Evolutionary conservation across 2,888 invertebrate species (phyloP), one percentile per base, ranked within the genome.

Genomic region (Zaprionus lineosus): DNA sequence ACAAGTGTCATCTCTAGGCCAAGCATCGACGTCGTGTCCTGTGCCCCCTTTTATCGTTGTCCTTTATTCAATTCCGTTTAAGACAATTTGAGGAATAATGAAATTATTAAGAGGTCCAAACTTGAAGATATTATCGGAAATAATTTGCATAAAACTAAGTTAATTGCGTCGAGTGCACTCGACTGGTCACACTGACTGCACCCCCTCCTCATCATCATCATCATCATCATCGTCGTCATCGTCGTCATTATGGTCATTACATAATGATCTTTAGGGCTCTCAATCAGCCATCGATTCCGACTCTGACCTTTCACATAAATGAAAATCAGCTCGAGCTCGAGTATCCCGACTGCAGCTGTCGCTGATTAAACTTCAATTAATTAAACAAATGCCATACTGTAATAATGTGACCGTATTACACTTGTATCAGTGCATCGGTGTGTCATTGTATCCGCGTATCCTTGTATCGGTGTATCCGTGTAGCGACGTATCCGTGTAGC

Each of bases 281-380:
- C 24, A 24, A 6, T 19, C 19, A 19, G n/a, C n/a, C 16, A 2
- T n/a, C 4, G 11, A 9, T 2, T 12, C 15, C 28, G 33, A 12
- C 43, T 8, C 2, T 62, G 68, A 64, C 59, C 55, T 56, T 64
- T 55, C 40, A 11, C 1, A 16, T 1, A 36, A 37, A 33, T 8
- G 16, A 12, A 29, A 44, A 24, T 36, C 41, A 37, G 14, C 26
- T 6, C 39, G 2, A 26, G 29, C n/a, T 36, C n/a, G 41, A 1
- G 37, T 18, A 19, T 18, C n/a, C 40, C 28, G 36, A 34, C 48
- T 51, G 61, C 74, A 70, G 79, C 64, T 82, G 83, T 65, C 61
- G 59, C 63, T 82, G 78, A 82, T 79, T 79, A 75, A 75, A 75
- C 63, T 60, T 67, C 75, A 78, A 79, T 79, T 79, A 79, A 79